Conservation (phyloP, 1,140 invertebrate species). For the Popillia japonica region DNA sequence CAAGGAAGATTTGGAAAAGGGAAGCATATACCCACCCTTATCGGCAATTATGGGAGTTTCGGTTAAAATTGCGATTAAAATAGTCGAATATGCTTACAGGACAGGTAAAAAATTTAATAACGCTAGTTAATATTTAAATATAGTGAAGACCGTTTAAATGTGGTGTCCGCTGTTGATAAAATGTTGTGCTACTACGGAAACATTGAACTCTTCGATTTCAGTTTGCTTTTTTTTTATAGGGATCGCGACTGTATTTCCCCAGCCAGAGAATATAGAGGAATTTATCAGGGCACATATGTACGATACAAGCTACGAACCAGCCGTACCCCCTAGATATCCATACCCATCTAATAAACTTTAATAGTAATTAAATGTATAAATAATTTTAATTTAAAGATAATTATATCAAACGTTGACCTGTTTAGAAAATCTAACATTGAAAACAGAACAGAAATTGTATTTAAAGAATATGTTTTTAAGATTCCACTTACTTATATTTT, state of each 20-base stretch:
- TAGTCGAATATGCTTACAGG: conserved; percentile 90
- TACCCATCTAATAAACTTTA: conserved; percentile 64
- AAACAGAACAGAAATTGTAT: not conserved
- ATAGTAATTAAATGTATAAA: not conserved
- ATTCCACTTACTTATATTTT: not conserved
- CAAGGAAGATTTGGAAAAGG: conserved; percentile 80
- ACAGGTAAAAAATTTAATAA: conserved; percentile 69
- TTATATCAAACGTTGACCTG: not conserved
- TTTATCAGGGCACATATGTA: conserved; percentile 87
- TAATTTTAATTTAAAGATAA: conserved; percentile 11
- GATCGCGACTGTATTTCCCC: conserved; percentile 77
- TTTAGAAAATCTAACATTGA: not conserved
- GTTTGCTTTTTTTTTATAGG: conserved; percentile 63
- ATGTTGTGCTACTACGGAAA: too few species aligned
- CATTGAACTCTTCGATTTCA: too few species aligned
- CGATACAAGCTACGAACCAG: conserved; percentile 73
- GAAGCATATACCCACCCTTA: conserved; percentile 95
- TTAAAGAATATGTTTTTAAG: not conserved
- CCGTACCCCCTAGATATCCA: conserved; percentile 72
- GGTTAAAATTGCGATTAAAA: conserved; percentile 81
- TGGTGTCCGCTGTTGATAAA: too few species aligned
- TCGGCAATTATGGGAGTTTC: conserved; percentile 89
- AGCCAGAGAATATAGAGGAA: conserved; percentile 76
- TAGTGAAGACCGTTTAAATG: too few species aligned
- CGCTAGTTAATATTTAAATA: conserved; percentile 35